Evolutionary conservation across 2,888 invertebrate species (phyloP).

Genomic region (Clunio marinus): DNA sequence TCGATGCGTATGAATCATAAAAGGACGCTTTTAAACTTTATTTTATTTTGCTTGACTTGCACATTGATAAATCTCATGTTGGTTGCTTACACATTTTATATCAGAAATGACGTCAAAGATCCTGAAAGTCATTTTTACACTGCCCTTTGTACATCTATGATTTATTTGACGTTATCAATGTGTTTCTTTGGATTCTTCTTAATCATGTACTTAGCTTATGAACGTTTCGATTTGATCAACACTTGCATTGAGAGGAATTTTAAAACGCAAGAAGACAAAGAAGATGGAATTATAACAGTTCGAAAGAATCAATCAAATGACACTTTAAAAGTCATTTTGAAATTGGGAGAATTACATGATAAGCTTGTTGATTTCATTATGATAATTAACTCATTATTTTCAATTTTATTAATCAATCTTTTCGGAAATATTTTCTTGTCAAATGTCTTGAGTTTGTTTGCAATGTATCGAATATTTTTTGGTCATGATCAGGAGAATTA

Average conservation of each 20-base stretch:
- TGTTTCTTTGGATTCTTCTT: background rate
- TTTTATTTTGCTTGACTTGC: no score
- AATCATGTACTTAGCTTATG: background rate
- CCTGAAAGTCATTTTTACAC: no score
- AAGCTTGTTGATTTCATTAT: slow-evolving; percentile 3
- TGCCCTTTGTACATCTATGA: background rate
- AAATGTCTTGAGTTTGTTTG: slow-evolving; percentile 30
- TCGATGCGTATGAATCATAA: no score
- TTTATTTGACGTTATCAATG: background rate
- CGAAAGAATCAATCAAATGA: background rate
- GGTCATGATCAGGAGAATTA: background rate
- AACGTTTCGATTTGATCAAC: slow-evolving; percentile 12
- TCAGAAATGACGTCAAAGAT: no score
- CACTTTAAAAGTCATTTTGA: background rate
- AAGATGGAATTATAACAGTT: slow-evolving; percentile 2
- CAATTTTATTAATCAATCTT: background rate
- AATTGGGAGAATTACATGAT: slow-evolving; percentile 31
- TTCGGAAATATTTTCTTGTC: slow-evolving; percentile 9
- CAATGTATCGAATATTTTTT: slow-evolving; percentile 28
- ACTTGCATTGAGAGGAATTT: background rate
- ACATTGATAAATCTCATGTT: no score
- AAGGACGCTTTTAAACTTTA: no score
- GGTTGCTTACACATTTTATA: no score
- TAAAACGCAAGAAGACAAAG: slow-evolving; percentile 26
- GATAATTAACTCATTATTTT: background rate